These are phyloP conservation scores for Silurus lanzhouensis DNA, from an alignment of 2,797 vertebrate species.

Conservation along the genomic window DNA sequence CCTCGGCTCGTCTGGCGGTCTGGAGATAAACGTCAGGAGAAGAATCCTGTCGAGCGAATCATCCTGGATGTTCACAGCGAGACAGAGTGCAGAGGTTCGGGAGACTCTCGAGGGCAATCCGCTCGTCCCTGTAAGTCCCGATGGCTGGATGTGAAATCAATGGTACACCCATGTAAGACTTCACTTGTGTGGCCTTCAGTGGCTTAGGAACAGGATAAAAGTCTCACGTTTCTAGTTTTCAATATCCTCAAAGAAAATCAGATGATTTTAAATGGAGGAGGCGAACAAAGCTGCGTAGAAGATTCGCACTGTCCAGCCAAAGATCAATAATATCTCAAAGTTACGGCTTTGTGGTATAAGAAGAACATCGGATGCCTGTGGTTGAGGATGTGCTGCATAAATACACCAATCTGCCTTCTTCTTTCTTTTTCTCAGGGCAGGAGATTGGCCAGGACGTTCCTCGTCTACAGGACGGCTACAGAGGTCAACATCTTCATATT, in stretches of 20 bases:
- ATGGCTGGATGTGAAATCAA: constrained; percentile 85
- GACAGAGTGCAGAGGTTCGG: constrained; percentile 75
- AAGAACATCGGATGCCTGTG: not conserved
- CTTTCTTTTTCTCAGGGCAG: not conserved
- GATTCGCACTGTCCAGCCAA: constrained; percentile 21
- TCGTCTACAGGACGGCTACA: too few species aligned
- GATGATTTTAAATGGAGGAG: constrained; percentile 32
- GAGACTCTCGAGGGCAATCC: constrained; percentile 74
- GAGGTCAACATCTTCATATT: too few species aligned
- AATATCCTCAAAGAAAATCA: constrained; percentile 48
- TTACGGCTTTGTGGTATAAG: not conserved
- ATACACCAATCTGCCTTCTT: too few species aligned
- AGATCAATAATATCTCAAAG: not conserved
- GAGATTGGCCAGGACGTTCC: not conserved
- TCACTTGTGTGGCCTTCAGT: constrained; percentile 76
- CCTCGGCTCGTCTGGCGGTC: constrained; percentile 39
- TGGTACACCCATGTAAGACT: constrained; percentile 81
- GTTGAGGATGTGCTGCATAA: not conserved
- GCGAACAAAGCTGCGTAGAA: constrained; percentile 27
- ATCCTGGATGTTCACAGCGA: constrained; percentile 80
- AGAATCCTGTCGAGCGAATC: constrained; percentile 84
- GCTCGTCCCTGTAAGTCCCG: constrained; percentile 75
- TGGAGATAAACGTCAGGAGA: constrained; percentile 74
- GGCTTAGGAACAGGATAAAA: constrained; percentile 73
- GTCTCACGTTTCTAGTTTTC: constrained; percentile 69